phyloP scores from a whole-genome alignment of 2,113 vertebrate genomes.

The Arothron firmamentum region DNA sequence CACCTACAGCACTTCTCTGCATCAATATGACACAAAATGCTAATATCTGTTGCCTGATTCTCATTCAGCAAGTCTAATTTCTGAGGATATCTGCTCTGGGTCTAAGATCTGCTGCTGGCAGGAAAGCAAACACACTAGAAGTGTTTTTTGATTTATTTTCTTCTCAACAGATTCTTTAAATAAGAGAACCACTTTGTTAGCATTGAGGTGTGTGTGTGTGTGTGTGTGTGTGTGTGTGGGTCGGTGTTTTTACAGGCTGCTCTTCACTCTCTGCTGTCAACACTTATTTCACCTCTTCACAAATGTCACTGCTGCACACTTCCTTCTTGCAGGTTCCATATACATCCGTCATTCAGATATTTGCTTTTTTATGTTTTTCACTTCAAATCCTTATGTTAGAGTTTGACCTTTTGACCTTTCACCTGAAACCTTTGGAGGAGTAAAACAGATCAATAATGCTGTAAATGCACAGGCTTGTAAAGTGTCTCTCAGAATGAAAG shows the following conservation, averaged over 20 bases:
- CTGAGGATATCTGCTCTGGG: not conserved
- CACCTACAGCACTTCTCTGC: not conserved
- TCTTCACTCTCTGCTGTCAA: not conserved
- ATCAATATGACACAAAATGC: not conserved
- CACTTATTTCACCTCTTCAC: not conserved
- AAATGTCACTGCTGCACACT: not conserved
- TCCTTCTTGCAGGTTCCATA: too few relatives aligned
- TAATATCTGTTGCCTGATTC: not conserved
- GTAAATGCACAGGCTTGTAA: too few relatives aligned
- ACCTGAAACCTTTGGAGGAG: too few relatives aligned
- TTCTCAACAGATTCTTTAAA: not conserved
- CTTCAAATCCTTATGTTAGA: too few relatives aligned
- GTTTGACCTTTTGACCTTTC: too few relatives aligned
- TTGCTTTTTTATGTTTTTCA: too few relatives aligned
- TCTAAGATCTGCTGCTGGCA: not conserved
- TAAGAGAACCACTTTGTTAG: not conserved
- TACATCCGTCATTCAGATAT: too few relatives aligned
- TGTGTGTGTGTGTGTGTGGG: not conserved
- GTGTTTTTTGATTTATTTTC: slow-evolving; percentile 1
- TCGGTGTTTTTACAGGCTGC: not conserved
- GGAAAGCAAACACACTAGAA: not conserved
- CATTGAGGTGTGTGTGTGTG: not conserved
- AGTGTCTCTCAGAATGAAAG: too few relatives aligned
- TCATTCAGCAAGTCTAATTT: too few relatives aligned
- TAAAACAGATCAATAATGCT: too few relatives aligned